phyloP scores from a whole-genome alignment of 2,888 invertebrate species.

The Crossocerus cetratus region DNA sequence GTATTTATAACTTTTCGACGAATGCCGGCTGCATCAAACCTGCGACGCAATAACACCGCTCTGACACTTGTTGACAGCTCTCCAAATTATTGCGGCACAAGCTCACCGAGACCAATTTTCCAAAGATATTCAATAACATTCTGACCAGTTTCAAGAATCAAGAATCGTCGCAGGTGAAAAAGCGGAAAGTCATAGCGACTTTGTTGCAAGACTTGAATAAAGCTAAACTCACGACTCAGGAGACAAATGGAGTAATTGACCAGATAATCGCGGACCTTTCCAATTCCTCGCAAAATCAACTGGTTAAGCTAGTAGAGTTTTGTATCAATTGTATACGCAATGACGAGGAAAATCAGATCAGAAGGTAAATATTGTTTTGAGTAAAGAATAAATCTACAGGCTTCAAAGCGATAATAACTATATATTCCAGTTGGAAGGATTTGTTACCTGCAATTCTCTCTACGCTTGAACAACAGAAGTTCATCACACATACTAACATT shows the following conservation, averaged over 20 bases:
- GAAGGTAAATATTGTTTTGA: slow-evolving; percentile 71
- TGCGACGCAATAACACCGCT: not conserved
- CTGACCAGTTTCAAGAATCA: slow-evolving; percentile 65
- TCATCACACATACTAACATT: slow-evolving; percentile 79
- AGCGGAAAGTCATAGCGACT: slow-evolving; percentile 67
- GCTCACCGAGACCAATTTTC: slow-evolving; percentile 60
- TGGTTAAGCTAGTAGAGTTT: slow-evolving; percentile 79
- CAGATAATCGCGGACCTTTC: slow-evolving; percentile 78
- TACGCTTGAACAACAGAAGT: slow-evolving; percentile 78
- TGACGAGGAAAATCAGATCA: slow-evolving; percentile 77
- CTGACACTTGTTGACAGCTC: slow-evolving; percentile 70
- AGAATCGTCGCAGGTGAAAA: slow-evolving; percentile 63
- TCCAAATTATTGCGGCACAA: slow-evolving; percentile 59
- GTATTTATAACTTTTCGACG: no score
- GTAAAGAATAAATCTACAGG: not conserved
- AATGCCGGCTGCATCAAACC: no score
- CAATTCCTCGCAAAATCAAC: slow-evolving; percentile 78
- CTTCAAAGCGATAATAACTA: not conserved
- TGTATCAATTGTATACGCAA: slow-evolving; percentile 79
- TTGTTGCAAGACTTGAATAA: slow-evolving; percentile 75
- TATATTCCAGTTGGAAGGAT: slow-evolving; percentile 82
- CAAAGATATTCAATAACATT: slow-evolving; percentile 66
- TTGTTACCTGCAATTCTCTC: slow-evolving; percentile 82
- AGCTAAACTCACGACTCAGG: slow-evolving; percentile 73
- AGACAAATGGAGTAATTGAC: slow-evolving; percentile 78